Evolutionary conservation across 2,797 vertebrate species (phyloP), one percentile per base, ranked within the genome.

Genomic region (Sebastes baramenuke): DNA sequence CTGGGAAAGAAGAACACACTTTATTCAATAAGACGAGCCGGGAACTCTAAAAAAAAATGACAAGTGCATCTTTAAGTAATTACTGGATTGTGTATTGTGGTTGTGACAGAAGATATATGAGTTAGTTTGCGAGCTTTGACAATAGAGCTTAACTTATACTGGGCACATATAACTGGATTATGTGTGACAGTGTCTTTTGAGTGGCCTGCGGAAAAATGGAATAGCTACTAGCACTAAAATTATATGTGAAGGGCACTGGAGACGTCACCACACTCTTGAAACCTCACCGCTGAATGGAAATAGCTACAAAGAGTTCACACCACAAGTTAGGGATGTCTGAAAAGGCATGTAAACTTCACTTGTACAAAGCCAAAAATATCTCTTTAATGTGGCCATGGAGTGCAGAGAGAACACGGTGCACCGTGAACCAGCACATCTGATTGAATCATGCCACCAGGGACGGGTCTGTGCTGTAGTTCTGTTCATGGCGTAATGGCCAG

Each of bases 1-100:
- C 98, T 99, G 91, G 2, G 86, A 82, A 81, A 54, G 54, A 29
- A 65, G 84, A 67, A 34, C 16, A 55, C 73, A 13, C n/a, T 52
- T 68, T 12, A 42, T 49, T 82, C 27, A 55, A 54, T 25, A 13
- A 13, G 25, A 13, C 11, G 1, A 30, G 29, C 27, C 11, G 6
- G 20, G n/a, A 24, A 24, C 67, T 2, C 49, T 56, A 8, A 30
- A 9, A 3, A 27, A 8, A n/a, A 30, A 20, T 4, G 8, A 54
- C 11, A 2, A 34, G 1, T 29, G 25, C 18, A 66, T 18, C 49
- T 56, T 30, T 2, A 12, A 27, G 30, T 38, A 24, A 27, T 46
- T 27, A 24, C 25, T 34, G 32, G n/a, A 52, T 22, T 8, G 18
- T 68, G 18, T 22, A 4, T 20, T 72, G 8, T 49, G 22, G 24